These are phyloP conservation scores for Argyra leucocephala DNA, from an alignment of 2,888 invertebrate genomes.

Conservation along the genomic window DNA sequence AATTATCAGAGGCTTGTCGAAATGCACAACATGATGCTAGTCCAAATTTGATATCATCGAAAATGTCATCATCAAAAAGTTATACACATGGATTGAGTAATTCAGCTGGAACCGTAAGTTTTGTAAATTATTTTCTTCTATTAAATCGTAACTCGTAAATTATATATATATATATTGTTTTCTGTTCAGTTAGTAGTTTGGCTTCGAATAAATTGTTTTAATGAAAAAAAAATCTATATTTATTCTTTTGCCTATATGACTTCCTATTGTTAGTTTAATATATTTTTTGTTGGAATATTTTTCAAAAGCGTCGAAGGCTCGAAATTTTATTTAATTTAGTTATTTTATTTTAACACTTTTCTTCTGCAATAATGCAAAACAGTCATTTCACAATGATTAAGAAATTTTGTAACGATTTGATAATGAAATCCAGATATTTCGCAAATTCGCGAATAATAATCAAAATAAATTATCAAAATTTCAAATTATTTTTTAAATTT, in stretches of 20 bases:
- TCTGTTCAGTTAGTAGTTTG: too few relatives aligned
- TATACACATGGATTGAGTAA: constrained; percentile 42
- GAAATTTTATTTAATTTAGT: too few relatives aligned
- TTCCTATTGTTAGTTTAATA: too few relatives aligned
- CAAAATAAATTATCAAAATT: not conserved
- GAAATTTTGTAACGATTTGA: not conserved
- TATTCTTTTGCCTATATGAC: too few relatives aligned
- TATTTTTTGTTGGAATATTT: too few relatives aligned
- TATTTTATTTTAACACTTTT: too few relatives aligned
- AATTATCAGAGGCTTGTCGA: constrained; percentile 38
- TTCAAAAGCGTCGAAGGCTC: too few relatives aligned
- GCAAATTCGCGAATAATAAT: not conserved
- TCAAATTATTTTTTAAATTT: not conserved
- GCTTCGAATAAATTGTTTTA: not conserved
- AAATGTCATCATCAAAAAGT: constrained; percentile 42
- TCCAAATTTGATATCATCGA: constrained; percentile 38
- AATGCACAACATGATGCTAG: constrained; percentile 41
- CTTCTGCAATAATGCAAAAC: too few relatives aligned
- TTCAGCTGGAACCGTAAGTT: constrained; percentile 40
- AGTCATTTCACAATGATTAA: too few relatives aligned
- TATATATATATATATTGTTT: too few relatives aligned
- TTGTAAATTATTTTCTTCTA: not conserved
- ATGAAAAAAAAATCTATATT: too few relatives aligned
- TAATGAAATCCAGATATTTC: not conserved
- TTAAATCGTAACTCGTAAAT: not conserved